Evolutionary conservation across 1,140 invertebrate genomes (phyloP).

Genomic region (Venustaconcha ellipsiformis): DNA sequence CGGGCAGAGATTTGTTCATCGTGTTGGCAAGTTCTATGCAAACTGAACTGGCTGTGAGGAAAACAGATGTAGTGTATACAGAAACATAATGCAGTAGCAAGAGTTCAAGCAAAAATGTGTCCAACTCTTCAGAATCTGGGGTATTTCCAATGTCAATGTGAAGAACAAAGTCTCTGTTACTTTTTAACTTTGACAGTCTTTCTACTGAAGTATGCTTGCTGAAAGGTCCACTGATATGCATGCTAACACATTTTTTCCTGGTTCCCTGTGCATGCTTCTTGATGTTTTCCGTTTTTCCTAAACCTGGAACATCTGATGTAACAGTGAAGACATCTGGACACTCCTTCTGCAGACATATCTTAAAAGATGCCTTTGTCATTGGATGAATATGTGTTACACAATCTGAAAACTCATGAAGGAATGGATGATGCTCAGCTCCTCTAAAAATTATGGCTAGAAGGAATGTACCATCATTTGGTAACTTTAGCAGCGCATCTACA

Average conservation of each 20-base stretch:
- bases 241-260: constrained; percentile 3
- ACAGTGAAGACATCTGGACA: constrained; percentile 24
- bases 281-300: constrained; percentile 36
- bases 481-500: constrained; percentile 12
- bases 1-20: constrained; percentile 24
- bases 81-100: constrained; percentile 30
- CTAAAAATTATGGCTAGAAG: constrained; percentile 29
- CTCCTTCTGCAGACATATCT: neutral
- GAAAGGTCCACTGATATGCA: constrained; percentile 35
- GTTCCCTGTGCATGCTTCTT: constrained; percentile 1
- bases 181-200: constrained; percentile 3
- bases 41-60: constrained; percentile 12
- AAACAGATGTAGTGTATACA: constrained; percentile 8
- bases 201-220: constrained; percentile 13
- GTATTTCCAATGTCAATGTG: constrained; percentile 38
- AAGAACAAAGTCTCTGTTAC: constrained; percentile 24
- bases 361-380: no score
- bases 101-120: constrained; percentile 40
- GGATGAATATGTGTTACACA: no score
- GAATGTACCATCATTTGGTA: neutral
- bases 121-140: constrained; percentile 25
- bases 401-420: constrained; percentile 16
- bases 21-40: constrained; percentile 44
- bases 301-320: constrained; percentile 34
- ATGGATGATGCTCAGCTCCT: constrained; percentile 25